These are phyloP conservation scores for Crambe crambe DNA, from an alignment of 37 sponge, comb jelly and placozoan species.

Conservation along the genomic window DNA sequence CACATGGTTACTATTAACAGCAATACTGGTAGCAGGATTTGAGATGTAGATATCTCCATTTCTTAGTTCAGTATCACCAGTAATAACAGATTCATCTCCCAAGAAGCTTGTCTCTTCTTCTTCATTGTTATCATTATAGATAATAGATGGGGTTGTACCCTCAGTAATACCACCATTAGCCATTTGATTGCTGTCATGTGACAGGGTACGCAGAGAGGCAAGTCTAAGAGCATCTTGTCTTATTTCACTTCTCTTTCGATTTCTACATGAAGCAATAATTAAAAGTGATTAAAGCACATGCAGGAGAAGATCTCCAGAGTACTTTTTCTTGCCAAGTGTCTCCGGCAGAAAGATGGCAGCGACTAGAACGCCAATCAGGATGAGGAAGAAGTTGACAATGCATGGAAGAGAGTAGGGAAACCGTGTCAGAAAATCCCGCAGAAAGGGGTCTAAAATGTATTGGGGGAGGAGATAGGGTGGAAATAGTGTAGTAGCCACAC, in stretches of 20 bases:
- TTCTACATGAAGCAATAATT: neutral
- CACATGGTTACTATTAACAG: neutral
- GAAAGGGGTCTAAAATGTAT: conserved; percentile 7
- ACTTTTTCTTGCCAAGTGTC: conserved; percentile 47
- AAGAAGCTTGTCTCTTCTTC: neutral
- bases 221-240: neutral
- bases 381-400: conserved; percentile 36
- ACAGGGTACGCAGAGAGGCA: neutral
- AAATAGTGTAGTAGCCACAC: no score
- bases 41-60: neutral
- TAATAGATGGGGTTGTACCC: no score
- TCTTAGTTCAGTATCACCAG: neutral
- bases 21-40: neutral
- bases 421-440: conserved; percentile 34
- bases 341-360: conserved; percentile 54
- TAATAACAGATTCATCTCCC: neutral
- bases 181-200: neutral
- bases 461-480: neutral
- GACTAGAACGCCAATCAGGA: conserved; percentile 17
- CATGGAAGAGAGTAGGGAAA: conserved; percentile 75
- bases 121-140: neutral
- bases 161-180: no score
- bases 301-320: neutral
- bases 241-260: conserved; percentile 11
- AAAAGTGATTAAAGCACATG: neutral